Percentiles rank a stretch among this genome's conserved stretches.
phyloP scores from a whole-genome alignment of 2,888 invertebrate species.

The Drosophila rubida region DNA sequence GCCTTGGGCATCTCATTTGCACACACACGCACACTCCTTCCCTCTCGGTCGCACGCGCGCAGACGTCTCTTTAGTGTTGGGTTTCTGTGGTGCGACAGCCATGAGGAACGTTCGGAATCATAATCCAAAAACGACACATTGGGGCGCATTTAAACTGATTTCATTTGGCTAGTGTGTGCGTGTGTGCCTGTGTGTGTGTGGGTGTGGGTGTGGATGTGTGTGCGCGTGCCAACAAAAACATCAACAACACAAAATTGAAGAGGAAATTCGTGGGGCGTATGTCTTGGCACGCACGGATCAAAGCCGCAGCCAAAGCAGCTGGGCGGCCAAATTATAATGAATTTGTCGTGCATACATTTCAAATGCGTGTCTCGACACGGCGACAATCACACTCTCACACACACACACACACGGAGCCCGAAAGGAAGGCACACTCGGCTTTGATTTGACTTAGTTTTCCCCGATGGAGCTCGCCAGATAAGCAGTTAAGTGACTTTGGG shows the following conservation, averaged over 20 bases:
- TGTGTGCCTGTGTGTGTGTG: constrained; percentile 23
- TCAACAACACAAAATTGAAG: constrained; percentile 26
- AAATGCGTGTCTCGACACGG: constrained; percentile 44
- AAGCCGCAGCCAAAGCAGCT: constrained; percentile 42
- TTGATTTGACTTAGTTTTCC: constrained; percentile 63
- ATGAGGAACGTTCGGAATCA: constrained; percentile 61
- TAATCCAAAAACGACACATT: constrained; percentile 76
- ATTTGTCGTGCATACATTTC: constrained; percentile 72
- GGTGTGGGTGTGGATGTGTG: constrained; percentile 14
- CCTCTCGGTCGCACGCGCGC: neutral
- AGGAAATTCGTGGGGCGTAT: constrained; percentile 63
- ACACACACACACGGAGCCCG: neutral
- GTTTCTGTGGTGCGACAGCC: constrained; percentile 14
- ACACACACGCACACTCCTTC: constrained; percentile 20
- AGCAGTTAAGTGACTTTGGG: constrained; percentile 71
- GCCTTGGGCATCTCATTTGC: constrained; percentile 40
- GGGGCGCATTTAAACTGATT: constrained; percentile 79
- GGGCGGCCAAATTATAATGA: constrained; percentile 68
- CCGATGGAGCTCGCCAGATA: constrained; percentile 63
- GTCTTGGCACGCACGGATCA: constrained; percentile 72
- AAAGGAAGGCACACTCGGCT: constrained; percentile 32
- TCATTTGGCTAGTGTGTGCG: constrained; percentile 48
- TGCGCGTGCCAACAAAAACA: constrained; percentile 36
- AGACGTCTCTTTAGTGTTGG: constrained; percentile 1
- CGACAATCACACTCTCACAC: constrained; percentile 27